Evolutionary conservation across 1,140 invertebrate genomes (phyloP), one percentile per base, ranked within the genome.

Genomic region (Ceratoteleas bidentatus): DNA sequence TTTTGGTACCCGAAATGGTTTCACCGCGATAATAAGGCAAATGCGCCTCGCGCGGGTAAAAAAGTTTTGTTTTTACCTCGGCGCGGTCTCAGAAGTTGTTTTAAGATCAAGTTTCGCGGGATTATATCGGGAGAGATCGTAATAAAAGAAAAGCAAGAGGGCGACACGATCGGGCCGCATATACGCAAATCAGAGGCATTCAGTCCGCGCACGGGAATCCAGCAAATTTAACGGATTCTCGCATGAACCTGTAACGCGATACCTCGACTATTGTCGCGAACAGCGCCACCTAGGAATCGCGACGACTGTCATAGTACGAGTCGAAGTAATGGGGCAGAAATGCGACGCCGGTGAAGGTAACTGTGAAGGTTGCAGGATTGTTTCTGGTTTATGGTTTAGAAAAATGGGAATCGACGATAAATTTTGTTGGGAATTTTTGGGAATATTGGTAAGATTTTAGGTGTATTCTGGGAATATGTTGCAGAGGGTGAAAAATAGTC

Each of bases 61-160:
- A 54, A 66, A 78, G 47, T 36, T 65, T 65, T 70, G 60, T 79
- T 72, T 66, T 72, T 72, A n/a, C n/a, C 61, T 72, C n/a, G 32
- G n/a, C 52, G 66, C 16, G 60, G 66, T 65, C 60, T 64, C 75
- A 73, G 64, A 73, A 79, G 76, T 79, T 66, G 76, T 66, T 79
- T 66, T 50, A 58, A 81, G 65, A 81, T 81, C 78, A 69, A 81
- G 78, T 81, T 81, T 81, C 60, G 78, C 78, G 78, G 64, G 69
- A 74, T 80, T 74, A 80, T 80, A n/a, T 64, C 50, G 53, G 50
- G 33, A 74, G 69, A 66, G 69, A 69, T 69, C 62, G 57, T 56
- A 69, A 69, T 74, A 80, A 80, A 80, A 68, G 77, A 74, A 68
- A 66, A 74, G 62, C 33, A 74, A 62, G 45, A 69, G 49, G 15